phyloP scores from a whole-genome alignment of 2,113 vertebrate species.

The Python bivittatus region DNA sequence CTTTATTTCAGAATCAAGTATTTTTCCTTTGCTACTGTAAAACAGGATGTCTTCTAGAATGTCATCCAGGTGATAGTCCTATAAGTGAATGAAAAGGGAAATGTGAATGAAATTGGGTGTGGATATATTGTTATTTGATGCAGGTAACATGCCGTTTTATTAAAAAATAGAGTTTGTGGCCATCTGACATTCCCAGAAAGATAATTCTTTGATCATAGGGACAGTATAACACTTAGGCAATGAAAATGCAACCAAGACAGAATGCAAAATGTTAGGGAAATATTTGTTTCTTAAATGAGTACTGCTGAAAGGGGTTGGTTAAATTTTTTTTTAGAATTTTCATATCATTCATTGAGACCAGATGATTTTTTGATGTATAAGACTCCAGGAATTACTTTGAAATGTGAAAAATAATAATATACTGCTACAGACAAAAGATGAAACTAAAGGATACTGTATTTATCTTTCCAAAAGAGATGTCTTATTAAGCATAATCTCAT shows the following conservation, averaged over 20 bases:
- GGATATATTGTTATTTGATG: neutral
- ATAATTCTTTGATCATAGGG: neutral
- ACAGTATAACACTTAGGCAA: neutral
- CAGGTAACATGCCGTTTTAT: neutral
- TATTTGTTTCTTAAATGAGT: neutral
- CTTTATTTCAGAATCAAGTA: neutral
- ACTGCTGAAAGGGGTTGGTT: neutral
- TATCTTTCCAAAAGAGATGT: neutral
- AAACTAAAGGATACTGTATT: fast-evolving
- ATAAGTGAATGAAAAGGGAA: neutral
- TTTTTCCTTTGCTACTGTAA: neutral
- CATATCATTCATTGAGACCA: neutral
- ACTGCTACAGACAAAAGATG: neutral
- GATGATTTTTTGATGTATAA: neutral
- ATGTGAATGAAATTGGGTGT: neutral
- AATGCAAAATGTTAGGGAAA: neutral
- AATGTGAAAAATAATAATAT: neutral
- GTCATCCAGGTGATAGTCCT: too few species aligned
- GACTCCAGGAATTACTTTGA: neutral
- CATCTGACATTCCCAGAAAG: neutral
- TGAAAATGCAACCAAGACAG: neutral
- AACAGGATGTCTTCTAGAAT: neutral
- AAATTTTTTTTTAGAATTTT: neutral
- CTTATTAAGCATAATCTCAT: slow-evolving; percentile 16
- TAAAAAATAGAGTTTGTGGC: neutral